Evolutionary conservation across 1,140 invertebrate species (phyloP).

Genomic region (Anthonomus grandis): DNA sequence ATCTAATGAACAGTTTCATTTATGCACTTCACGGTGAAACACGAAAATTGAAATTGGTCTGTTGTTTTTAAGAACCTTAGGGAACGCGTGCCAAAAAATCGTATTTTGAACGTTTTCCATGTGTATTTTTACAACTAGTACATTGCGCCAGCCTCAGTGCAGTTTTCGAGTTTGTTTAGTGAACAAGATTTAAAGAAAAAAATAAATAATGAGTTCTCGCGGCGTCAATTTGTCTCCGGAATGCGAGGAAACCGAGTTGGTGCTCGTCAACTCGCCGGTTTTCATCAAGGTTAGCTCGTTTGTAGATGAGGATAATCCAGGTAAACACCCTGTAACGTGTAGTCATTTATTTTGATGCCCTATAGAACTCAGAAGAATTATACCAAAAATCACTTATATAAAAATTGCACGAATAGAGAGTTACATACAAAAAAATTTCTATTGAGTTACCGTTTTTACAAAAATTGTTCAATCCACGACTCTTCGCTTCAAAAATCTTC

Average conservation of each 20-base stretch:
- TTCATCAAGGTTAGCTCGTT: conserved; percentile 39
- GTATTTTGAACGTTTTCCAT: no score
- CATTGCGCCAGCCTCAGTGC: not conserved
- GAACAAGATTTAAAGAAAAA: not conserved
- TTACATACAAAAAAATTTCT: not conserved
- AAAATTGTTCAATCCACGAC: not conserved
- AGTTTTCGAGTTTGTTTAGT: not conserved
- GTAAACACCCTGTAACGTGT: conserved; percentile 1
- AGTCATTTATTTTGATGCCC: no score
- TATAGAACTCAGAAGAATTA: no score
- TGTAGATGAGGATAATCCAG: conserved; percentile 35
- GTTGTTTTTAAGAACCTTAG: no score
- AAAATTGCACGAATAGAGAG: not conserved
- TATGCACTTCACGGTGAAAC: no score
- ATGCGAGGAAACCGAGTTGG: conserved; percentile 17
- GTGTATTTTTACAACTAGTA: not conserved
- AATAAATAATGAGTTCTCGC: conserved; percentile 33
- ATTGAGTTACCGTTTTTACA: not conserved
- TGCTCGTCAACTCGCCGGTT: conserved; percentile 29
- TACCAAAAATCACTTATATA: not conserved
- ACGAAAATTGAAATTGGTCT: no score
- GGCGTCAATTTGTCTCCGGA: conserved; percentile 28
- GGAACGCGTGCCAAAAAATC: no score
- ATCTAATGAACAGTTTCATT: no score
- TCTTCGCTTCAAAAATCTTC: not conserved